These are phyloP conservation scores for Silurus meridionalis DNA, from an alignment of 2,113 vertebrate species.

Conservation along the genomic window DNA sequence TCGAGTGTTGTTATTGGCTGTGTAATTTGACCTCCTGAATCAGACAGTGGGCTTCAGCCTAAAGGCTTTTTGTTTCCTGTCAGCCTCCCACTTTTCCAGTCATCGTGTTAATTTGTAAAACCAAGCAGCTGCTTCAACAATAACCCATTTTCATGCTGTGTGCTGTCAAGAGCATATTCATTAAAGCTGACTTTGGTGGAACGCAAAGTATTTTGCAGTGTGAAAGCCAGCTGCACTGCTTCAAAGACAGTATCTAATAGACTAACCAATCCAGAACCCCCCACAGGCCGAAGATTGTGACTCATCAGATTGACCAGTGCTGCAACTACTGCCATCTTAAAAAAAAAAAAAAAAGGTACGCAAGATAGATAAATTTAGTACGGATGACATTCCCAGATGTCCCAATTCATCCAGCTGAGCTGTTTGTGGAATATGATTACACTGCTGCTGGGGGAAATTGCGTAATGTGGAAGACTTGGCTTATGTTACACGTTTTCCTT, in stretches of 20 bases:
- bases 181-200: constrained; percentile 25
- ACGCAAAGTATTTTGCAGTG: background rate
- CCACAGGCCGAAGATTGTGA: background rate
- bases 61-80: constrained; percentile 14
- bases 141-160: background rate
- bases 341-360: background rate
- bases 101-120: constrained; percentile 26
- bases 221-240: constrained; percentile 7
- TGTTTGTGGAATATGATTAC: constrained; percentile 35
- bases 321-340: background rate
- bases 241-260: background rate
- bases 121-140: constrained; percentile 6
- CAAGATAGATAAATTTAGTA: constrained; percentile 33
- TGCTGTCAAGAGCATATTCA: background rate
- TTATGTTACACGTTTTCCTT: constrained; percentile 8
- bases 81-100: background rate
- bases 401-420: constrained; percentile 33
- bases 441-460: constrained; percentile 17
- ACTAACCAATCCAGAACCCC: background rate
- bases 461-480: constrained; percentile 24
- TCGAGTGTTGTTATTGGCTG: background rate
- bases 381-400: constrained; percentile 36
- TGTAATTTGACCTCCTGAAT: background rate
- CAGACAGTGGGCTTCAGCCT: background rate
- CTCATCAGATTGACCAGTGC: background rate